Conservation (phyloP, 2,888 invertebrate genomes). For the Platycnemis pennipes region DNA sequence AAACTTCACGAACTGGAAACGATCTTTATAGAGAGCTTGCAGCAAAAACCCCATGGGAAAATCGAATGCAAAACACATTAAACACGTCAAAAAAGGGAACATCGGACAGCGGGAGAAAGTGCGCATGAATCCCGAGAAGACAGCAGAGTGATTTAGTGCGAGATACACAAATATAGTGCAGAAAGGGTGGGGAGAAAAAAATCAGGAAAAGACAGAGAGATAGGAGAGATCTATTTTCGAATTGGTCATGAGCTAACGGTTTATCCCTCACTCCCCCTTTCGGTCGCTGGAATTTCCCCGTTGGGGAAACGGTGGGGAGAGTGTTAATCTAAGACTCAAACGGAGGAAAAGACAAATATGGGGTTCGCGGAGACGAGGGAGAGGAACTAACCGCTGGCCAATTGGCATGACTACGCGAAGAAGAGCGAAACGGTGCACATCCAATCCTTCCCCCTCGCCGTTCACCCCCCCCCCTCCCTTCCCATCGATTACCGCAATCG, state of each 20-base stretch:
- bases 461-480: neutral
- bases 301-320: neutral
- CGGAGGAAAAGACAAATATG: conserved; percentile 21
- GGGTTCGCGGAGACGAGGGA: neutral
- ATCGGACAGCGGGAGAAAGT: neutral
- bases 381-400: conserved; percentile 6
- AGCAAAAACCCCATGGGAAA: neutral
- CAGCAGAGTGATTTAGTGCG: neutral
- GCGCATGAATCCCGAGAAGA: neutral
- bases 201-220: neutral
- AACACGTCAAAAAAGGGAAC: neutral
- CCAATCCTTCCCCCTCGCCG: no score
- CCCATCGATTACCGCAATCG: neutral
- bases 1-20: neutral
- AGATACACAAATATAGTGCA: neutral
- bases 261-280: neutral
- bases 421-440: neutral
- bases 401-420: neutral
- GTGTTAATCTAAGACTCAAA: neutral
- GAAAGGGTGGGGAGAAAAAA: neutral
- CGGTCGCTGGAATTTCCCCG: neutral
- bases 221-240: neutral
- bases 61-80: neutral
- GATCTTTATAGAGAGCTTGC: neutral
- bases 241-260: neutral